Base-by-base conservation (phyloP, 2,888 invertebrate species). In the Epinotia demarniana region DNA sequence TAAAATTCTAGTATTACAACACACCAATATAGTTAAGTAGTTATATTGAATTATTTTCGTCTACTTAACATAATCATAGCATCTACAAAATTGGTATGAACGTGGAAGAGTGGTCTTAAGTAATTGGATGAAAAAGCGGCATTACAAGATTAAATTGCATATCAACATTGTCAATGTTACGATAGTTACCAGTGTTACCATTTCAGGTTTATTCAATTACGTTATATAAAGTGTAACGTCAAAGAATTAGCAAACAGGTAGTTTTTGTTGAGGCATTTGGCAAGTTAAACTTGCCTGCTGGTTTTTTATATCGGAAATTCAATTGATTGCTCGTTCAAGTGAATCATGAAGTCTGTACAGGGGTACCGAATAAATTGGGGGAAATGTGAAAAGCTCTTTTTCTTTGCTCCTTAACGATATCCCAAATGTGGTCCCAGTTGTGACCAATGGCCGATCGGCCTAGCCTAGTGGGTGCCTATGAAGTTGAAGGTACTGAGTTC, bases 151-250 rank as follows among this genome's bases (percentile, higher is more conserved):
- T 62, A 62, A 18, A 61, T 62, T 62, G 43, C 62, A 39, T n/a
- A 11, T 62, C 61, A 61, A 61, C 33, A 33, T 11, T 55, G 62
- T 12, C 55, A 71, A 27, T 62, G 18, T 71, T 61, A 53, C 33
- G 62, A 13, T 53, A 62, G 19, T 57, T 19, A 19, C 57, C 11
- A 19, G n/a, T 16, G 27, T 49, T 61, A 70, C 49, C 33, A 71
- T 53, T 71, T 61, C 33, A 61, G 58, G 58, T 60, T 60, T 8
- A 33, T 33, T 61, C 61, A n/a, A 53, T 61, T 61, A 61, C 33
- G 33, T 61, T 16, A 61, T 33, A n/a, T 33, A 27, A 61, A 61
- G 16, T 61, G 33, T 33, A 61, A 61, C 61, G 61, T 61, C 33
- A 9, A 9, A 33, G 27, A 33, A 60, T 60, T 60, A 60, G 61